Evolutionary conservation across 2,888 invertebrate species (phyloP), one percentile per base, ranked within the genome.

Genomic region (Rhyacophila evoluta): DNA sequence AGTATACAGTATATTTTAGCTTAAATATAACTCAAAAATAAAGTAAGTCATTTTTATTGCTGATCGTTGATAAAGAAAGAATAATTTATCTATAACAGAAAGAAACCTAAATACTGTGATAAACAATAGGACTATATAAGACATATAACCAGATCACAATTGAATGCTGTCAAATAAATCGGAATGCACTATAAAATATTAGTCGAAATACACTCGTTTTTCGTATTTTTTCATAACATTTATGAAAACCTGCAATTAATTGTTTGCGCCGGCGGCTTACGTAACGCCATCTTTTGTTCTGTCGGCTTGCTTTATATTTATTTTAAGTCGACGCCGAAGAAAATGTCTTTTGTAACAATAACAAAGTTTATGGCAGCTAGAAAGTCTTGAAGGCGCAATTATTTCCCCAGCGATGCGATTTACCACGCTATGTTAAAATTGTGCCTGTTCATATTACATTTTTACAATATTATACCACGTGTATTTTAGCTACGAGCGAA

Each of bases 251-350:
- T n/a, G 19, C 10, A 55, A 55, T 55, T 25, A 55, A 55, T 55
- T 19, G 19, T 15, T 55, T 41, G 15, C 55, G 55, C 55, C 10
- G 55, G 1, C 10, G 55, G 1, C 29, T 25, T 25, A 55, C 55
- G 55, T 55, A 55, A 55, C 55, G 25, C 55, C 19, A n/a, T 55
- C 55, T 55, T 55, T 55, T 55, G 55, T 55, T 55, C 25, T 55
- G 55, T 19, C 55, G 19, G 19, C 55, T 55, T 6, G 19, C 6
- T 55, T 19, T 55, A 33, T 12, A 25, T n/a, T n/a, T n/a, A n/a
- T 55, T 55, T 19, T 33, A 10, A 19, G 55, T 25, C 55, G 55
- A 55, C 19, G 10, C 8, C 10, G 19, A 55, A 55, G 55, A 55
- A 55, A 55, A 55, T 25, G 25, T 55, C 5, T 55, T 25, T 55